Percentiles rank a stretch among this genome's conserved stretches.
phyloP scores from a whole-genome alignment of 2,113 vertebrate species.

The Gavia stellata region DNA sequence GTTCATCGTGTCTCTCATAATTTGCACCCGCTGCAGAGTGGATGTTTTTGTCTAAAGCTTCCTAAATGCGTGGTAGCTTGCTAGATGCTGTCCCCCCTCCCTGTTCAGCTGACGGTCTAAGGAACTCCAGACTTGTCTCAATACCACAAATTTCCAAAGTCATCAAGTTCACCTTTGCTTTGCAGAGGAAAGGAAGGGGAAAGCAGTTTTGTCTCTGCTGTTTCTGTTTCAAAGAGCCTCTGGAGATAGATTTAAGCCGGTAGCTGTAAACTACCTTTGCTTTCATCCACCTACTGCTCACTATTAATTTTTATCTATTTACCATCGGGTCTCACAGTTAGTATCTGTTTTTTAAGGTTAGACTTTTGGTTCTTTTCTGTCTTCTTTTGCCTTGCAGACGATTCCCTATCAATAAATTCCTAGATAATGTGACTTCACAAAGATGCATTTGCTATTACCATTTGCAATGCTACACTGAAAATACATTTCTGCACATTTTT shows the following conservation, averaged over 20 bases:
- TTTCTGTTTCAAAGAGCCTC: constrained; percentile 9
- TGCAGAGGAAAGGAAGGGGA: not conserved
- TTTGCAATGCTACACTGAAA: not conserved
- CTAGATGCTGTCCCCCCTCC: not conserved
- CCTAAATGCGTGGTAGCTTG: not conserved
- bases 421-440: not conserved
- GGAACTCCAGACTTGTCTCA: not conserved
- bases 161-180: not conserved
- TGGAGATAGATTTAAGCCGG: not conserved
- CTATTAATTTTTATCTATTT: constrained; percentile 18
- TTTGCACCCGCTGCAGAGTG: not conserved
- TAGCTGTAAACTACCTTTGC: not conserved
- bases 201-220: not conserved
- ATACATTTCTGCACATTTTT: not conserved
- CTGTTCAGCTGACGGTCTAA: not conserved
- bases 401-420: not conserved
- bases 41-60: not conserved
- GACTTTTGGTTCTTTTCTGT: not conserved
- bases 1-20: not conserved
- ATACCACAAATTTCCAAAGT: not conserved
- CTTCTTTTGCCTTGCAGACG: not conserved
- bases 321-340: not conserved
- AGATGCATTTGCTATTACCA: not conserved
- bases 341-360: not conserved
- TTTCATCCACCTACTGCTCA: not conserved